A percentile compares a stretch with the other conserved stretches of the same genome.
These are phyloP conservation scores for Liolophura sinensis DNA, from an alignment of 1,140 invertebrate species.

Conservation along the genomic window DNA sequence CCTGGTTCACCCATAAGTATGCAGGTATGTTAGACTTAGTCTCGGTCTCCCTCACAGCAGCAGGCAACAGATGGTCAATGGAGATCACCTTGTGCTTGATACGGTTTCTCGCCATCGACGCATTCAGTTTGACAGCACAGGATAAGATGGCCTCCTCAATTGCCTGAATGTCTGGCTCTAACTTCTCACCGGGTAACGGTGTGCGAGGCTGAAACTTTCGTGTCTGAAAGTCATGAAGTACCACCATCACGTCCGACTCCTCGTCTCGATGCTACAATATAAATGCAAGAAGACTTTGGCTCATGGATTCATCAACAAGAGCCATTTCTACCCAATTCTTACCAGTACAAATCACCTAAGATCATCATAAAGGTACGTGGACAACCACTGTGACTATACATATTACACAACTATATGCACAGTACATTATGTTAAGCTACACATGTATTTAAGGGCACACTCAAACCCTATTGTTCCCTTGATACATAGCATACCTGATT, in stretches of 20 bases:
- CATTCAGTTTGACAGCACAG: conserved; percentile 39
- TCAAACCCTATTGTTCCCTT: too few species aligned
- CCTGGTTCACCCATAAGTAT: conserved; percentile 49
- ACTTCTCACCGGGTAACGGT: conserved; percentile 21
- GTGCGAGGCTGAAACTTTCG: conserved; percentile 42
- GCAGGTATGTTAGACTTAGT: conserved; percentile 31
- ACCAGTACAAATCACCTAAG: background rate
- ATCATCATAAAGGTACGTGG: background rate
- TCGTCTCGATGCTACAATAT: conserved; percentile 41
- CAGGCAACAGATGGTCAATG: conserved; percentile 41
- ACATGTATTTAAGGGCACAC: too few species aligned
- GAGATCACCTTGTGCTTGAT: conserved; percentile 39
- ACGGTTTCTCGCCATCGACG: conserved; percentile 36
- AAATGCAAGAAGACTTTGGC: background rate
- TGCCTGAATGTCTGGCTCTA: conserved; percentile 15
- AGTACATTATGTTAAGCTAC: too few species aligned
- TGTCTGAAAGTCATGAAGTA: conserved; percentile 45
- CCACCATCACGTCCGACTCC: conserved; percentile 34
- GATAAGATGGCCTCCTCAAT: conserved; percentile 36
- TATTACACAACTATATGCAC: too few species aligned
- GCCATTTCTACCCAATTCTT: background rate
- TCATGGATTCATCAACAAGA: background rate
- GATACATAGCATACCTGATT: too few species aligned
- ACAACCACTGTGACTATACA: too few species aligned
- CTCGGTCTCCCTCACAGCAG: conserved; percentile 30